Evolutionary conservation across 2,888 invertebrate species (phyloP).

Genomic region (Polydrusus tereticollis): DNA sequence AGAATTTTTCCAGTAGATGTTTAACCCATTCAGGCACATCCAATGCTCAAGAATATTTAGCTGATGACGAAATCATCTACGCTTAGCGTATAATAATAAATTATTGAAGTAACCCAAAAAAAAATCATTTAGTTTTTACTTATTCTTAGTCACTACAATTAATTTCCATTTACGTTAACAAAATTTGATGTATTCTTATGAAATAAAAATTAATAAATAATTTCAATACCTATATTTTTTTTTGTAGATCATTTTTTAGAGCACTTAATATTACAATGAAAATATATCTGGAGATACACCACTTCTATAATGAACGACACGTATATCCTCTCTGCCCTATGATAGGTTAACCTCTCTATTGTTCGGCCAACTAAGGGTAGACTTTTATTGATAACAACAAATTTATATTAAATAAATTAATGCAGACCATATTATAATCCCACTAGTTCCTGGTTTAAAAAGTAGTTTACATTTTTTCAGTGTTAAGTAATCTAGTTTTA

Average conservation of each 20-base stretch:
- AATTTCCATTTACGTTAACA: neutral
- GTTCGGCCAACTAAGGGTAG: too few relatives aligned
- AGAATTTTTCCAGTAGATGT: neutral
- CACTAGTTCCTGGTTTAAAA: too few relatives aligned
- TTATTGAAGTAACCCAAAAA: neutral
- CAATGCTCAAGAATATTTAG: neutral
- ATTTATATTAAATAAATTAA: too few relatives aligned
- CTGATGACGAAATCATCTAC: neutral
- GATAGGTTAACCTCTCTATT: too few relatives aligned
- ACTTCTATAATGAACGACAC: neutral
- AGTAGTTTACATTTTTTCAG: too few relatives aligned
- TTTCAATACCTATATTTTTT: neutral
- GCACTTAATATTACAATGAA: neutral
- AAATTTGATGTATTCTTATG: neutral
- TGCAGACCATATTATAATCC: too few relatives aligned
- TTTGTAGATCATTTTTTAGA: neutral
- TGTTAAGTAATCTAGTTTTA: too few relatives aligned
- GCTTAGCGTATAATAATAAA: neutral
- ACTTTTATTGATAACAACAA: too few relatives aligned
- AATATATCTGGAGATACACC: neutral
- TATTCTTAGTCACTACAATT: neutral
- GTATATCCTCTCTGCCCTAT: neutral
- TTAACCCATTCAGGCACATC: neutral
- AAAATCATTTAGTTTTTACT: neutral
- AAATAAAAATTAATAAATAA: neutral